These are phyloP conservation scores for Phalera bucephala DNA, from an alignment of 2,888 invertebrate genomes.

Conservation along the genomic window DNA sequence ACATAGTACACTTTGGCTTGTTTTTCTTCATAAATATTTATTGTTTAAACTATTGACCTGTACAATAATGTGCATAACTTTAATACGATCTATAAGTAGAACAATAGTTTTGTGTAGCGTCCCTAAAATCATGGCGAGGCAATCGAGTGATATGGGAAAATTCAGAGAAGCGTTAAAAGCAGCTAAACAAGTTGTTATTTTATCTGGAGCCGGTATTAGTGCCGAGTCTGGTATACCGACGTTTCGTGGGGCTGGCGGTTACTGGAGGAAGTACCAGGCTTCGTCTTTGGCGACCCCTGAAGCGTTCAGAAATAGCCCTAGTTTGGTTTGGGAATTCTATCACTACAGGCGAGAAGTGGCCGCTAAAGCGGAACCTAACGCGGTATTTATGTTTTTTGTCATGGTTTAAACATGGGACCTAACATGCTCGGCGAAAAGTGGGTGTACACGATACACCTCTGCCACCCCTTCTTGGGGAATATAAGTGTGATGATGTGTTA, in stretches of 20 bases:
- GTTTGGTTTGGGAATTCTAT: constrained; percentile 95
- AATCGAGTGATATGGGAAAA: constrained; percentile 63
- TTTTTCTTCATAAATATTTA: constrained; percentile 9
- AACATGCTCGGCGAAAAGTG: no score
- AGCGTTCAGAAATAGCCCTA: constrained; percentile 88
- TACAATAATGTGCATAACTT: constrained; percentile 28
- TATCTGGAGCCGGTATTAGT: constrained; percentile 91
- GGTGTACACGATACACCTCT: no score
- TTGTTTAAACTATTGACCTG: constrained; percentile 7
- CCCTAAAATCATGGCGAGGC: constrained; percentile 34
- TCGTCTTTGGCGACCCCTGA: constrained; percentile 86
- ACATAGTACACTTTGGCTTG: constrained; percentile 1
- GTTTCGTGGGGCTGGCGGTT: constrained; percentile 91
- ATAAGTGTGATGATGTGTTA: no score
- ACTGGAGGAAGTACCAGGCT: constrained; percentile 90
- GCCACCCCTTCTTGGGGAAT: no score
- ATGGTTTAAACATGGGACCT: no score
- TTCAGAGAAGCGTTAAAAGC: constrained; percentile 83
- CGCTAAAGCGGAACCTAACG: constrained; percentile 87
- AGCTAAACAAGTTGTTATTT: constrained; percentile 85
- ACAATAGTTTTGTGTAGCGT: constrained; percentile 12
- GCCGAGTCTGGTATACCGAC: constrained; percentile 95
- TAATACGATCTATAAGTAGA: constrained; percentile 19
- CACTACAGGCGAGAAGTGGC: constrained; percentile 92
- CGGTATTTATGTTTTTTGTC: constrained; percentile 64